phyloP scores from a whole-genome alignment of 2,888 invertebrate genomes.

The Allolobophora icterica region DNA sequence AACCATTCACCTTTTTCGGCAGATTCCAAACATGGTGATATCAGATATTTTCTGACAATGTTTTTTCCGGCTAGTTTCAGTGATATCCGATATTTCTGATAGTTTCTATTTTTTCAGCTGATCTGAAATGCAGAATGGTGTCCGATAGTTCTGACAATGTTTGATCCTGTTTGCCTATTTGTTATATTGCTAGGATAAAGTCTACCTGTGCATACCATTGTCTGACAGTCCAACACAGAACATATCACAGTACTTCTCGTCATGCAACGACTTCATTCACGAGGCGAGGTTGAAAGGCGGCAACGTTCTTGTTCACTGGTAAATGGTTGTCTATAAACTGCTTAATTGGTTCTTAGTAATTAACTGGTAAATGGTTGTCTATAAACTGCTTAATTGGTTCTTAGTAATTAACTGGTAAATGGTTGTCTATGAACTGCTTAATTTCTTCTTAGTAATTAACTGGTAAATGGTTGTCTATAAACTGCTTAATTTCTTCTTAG shows the following conservation, averaged over 20 bases:
- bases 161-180: constrained; percentile 13
- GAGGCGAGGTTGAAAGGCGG: constrained; percentile 87
- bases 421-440: background rate
- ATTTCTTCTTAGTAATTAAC: constrained; percentile 62
- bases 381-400: background rate
- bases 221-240: constrained; percentile 95
- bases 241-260: constrained; percentile 86
- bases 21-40: no score
- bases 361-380: constrained; percentile 75
- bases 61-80: background rate
- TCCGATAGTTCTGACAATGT: background rate
- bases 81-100: no score
- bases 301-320: constrained; percentile 89
- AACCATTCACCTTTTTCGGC: no score
- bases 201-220: constrained; percentile 92
- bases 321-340: constrained; percentile 56
- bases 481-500: no score
- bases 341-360: background rate
- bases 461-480: constrained; percentile 75
- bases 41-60: background rate
- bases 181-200: constrained; percentile 79
- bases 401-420: constrained; percentile 75
- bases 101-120: background rate
- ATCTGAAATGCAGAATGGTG: background rate
- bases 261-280: constrained; percentile 96